phyloP scores from a whole-genome alignment of 2,113 vertebrate genomes.

The Athene cunicularia region DNA sequence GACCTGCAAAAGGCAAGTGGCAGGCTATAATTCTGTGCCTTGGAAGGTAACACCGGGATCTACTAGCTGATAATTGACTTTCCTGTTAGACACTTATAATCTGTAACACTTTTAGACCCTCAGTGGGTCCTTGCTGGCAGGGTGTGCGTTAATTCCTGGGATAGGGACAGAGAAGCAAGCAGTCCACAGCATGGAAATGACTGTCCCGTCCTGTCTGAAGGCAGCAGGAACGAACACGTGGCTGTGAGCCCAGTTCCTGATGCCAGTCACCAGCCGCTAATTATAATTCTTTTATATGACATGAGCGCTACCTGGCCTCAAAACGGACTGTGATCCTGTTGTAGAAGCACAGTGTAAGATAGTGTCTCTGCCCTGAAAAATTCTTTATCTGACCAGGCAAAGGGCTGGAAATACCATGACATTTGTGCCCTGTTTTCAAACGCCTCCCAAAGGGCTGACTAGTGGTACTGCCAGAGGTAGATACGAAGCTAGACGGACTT shows the following conservation, averaged over 20 bases:
- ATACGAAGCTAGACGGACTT: background rate
- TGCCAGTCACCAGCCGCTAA: background rate
- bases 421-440: background rate
- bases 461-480: background rate
- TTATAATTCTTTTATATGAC: background rate
- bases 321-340: background rate
- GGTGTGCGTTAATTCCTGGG: background rate
- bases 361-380: background rate
- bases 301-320: background rate
- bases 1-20: constrained; percentile 20
- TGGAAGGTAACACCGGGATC: background rate
- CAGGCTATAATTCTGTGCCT: constrained; percentile 15
- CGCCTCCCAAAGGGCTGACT: background rate
- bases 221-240: background rate
- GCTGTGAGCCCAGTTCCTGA: background rate
- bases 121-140: background rate
- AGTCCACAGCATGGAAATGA: background rate
- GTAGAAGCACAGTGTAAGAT: background rate
- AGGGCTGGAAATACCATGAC: background rate
- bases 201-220: background rate
- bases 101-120: background rate
- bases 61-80: constrained; percentile 42
- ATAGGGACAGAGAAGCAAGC: background rate
- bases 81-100: constrained; percentile 49
- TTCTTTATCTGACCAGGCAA: background rate